Conservation (phyloP, 2,888 invertebrate genomes). For the Andrena fulva region DNA sequence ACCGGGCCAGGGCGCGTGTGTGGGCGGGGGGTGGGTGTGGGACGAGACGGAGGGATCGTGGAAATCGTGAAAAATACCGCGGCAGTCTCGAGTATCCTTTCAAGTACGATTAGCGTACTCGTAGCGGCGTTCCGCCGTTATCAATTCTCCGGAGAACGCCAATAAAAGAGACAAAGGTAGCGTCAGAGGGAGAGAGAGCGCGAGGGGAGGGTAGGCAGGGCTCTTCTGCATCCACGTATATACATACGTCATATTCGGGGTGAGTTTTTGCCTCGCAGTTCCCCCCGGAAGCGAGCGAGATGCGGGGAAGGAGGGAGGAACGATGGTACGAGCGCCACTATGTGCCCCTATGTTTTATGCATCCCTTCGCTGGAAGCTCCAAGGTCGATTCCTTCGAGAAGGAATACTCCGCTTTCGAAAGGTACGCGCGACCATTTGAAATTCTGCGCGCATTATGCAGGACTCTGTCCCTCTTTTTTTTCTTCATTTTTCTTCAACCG, state of each 20-base stretch:
- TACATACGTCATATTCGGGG: slow-evolving; percentile 72
- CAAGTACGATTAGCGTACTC: slow-evolving; percentile 76
- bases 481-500: not conserved
- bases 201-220: slow-evolving; percentile 52
- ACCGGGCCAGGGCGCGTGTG: slow-evolving; percentile 28
- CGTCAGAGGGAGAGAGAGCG: slow-evolving; percentile 60
- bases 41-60: slow-evolving; percentile 58
- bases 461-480: not conserved
- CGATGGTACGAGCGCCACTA: slow-evolving; percentile 54
- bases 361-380: slow-evolving; percentile 70
- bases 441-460: slow-evolving; percentile 18
- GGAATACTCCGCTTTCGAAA: slow-evolving; percentile 30
- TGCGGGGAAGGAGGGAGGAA: not conserved
- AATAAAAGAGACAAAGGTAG: slow-evolving; percentile 80
- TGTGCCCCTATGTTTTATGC: slow-evolving; percentile 80
- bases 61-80: slow-evolving; percentile 75
- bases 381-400: slow-evolving; percentile 54
- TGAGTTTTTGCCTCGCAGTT: slow-evolving; percentile 64
- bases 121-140: slow-evolving; percentile 76
- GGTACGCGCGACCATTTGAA: slow-evolving; percentile 19
- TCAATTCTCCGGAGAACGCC: slow-evolving; percentile 79
- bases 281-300: slow-evolving; percentile 48
- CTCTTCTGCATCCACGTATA: slow-evolving; percentile 71
- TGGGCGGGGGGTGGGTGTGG: slow-evolving; percentile 21
- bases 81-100: slow-evolving; percentile 76